Evolutionary conservation across 1,140 invertebrate genomes (phyloP).

Genomic region (Ceratina australensis): DNA sequence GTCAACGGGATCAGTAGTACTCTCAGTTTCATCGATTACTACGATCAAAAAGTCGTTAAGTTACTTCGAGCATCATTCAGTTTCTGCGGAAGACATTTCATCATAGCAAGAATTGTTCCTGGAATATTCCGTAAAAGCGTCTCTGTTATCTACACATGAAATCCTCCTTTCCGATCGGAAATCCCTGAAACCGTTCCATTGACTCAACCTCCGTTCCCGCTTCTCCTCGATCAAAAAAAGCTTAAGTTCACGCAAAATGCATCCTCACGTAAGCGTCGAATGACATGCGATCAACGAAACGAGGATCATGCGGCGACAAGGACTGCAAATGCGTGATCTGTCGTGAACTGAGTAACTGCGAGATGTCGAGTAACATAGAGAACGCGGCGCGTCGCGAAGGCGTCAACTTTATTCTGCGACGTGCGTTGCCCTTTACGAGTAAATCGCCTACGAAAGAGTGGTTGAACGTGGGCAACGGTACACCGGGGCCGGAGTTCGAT

Average conservation of each 20-base stretch:
- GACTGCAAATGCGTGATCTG: conserved; percentile 82
- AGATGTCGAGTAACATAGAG: conserved; percentile 35
- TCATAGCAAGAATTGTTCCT: not conserved
- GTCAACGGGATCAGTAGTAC: no score
- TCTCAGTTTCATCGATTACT: no score
- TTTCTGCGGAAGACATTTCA: not conserved
- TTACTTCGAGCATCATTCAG: not conserved
- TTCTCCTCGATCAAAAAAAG: not conserved
- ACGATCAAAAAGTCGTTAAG: not conserved
- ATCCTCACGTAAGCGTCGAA: not conserved
- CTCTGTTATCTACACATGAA: not conserved
- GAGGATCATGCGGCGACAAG: conserved; percentile 48
- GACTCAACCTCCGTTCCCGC: not conserved
- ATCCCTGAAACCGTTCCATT: not conserved
- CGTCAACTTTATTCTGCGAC: conserved; percentile 81
- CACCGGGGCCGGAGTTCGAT: conserved; percentile 75
- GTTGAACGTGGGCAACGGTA: conserved; percentile 70
- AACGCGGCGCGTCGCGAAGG: conserved; percentile 68
- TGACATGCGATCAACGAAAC: conserved; percentile 48
- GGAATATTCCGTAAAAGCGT: not conserved
- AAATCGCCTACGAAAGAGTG: conserved; percentile 78
- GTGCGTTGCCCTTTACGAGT: conserved; percentile 79
- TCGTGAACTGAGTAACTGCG: conserved; percentile 80
- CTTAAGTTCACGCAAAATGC: not conserved
- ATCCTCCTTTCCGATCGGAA: not conserved